Conservation (phyloP, 2,797 vertebrate genomes). For the Parauchenoglanis ngamensis region DNA sequence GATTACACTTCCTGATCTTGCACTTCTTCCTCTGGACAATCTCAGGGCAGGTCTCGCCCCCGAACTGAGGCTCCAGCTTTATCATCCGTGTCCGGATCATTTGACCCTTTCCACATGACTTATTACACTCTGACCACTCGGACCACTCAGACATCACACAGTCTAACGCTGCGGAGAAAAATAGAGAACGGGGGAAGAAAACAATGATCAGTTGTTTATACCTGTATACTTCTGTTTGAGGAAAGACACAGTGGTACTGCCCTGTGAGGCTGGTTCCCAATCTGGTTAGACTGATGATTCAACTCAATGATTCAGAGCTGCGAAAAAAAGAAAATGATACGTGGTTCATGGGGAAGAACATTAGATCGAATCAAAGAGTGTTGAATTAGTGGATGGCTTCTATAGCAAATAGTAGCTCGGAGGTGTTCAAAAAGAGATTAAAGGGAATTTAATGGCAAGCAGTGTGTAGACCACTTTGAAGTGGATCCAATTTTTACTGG, state of each 20-base stretch:
- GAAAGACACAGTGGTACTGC: not conserved
- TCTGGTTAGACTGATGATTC: not conserved
- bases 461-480: not conserved
- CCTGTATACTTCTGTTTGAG: not conserved
- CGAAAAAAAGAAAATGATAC: not conserved
- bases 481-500: not conserved
- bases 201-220: not conserved
- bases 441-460: not conserved
- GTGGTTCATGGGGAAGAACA: not conserved
- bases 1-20: constrained; percentile 88
- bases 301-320: not conserved
- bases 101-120: constrained; percentile 97
- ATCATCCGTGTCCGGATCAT: constrained; percentile 90
- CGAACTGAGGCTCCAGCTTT: constrained; percentile 92
- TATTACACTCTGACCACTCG: constrained; percentile 97
- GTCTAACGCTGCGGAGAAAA: constrained; percentile 81
- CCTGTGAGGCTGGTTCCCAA: not conserved
- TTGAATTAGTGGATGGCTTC: not conserved
- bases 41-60: constrained; percentile 87
- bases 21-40: constrained; percentile 92
- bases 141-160: constrained; percentile 92
- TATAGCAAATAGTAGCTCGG: not conserved
- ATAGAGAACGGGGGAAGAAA: not conserved
- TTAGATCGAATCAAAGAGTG: not conserved
- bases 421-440: constrained; percentile 1